Conservation (phyloP, 2,888 invertebrate species). For the Operophtera brumata region DNA sequence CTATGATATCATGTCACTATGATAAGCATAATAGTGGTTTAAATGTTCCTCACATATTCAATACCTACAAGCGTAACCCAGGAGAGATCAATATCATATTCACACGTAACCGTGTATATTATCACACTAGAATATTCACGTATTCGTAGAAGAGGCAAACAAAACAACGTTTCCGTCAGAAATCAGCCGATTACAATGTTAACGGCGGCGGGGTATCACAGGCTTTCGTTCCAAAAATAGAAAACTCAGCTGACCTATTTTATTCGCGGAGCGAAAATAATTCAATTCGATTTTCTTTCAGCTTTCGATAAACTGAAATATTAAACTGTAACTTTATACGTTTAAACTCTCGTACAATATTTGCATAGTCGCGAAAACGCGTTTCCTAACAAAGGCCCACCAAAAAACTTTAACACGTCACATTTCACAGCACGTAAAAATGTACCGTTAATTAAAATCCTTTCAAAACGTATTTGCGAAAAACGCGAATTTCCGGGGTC, state of each 20-base stretch:
- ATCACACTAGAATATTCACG: slow-evolving; percentile 17
- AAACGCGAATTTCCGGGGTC: slow-evolving; percentile 31
- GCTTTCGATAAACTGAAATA: slow-evolving; percentile 17
- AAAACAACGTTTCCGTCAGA: slow-evolving; percentile 23
- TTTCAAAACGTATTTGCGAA: slow-evolving; percentile 42
- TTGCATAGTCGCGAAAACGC: slow-evolving; percentile 16
- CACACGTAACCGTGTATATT: slow-evolving; percentile 5
- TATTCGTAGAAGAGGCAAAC: slow-evolving; percentile 15
- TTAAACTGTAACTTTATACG: background rate
- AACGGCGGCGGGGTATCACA: slow-evolving; percentile 26
- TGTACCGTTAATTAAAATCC: slow-evolving; percentile 61
- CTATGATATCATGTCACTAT: too few relatives aligned
- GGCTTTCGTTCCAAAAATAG: slow-evolving; percentile 27
- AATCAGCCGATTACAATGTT: slow-evolving; percentile 30
- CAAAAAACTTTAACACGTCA: slow-evolving; percentile 42
- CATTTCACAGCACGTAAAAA: slow-evolving; percentile 42
- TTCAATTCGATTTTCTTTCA: slow-evolving; percentile 6
- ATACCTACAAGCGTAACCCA: slow-evolving; percentile 10
- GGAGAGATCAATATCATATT: slow-evolving; percentile 22
- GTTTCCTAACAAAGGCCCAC: slow-evolving; percentile 25
- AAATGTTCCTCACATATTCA: slow-evolving; percentile 4
- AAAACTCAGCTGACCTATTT: slow-evolving; percentile 35
- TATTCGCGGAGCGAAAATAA: slow-evolving; percentile 27
- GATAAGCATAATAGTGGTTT: too few relatives aligned
- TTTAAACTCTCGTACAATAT: slow-evolving; percentile 7